These are phyloP conservation scores for Perca fluviatilis DNA, from an alignment of 2,113 vertebrate genomes.

Conservation along the genomic window DNA sequence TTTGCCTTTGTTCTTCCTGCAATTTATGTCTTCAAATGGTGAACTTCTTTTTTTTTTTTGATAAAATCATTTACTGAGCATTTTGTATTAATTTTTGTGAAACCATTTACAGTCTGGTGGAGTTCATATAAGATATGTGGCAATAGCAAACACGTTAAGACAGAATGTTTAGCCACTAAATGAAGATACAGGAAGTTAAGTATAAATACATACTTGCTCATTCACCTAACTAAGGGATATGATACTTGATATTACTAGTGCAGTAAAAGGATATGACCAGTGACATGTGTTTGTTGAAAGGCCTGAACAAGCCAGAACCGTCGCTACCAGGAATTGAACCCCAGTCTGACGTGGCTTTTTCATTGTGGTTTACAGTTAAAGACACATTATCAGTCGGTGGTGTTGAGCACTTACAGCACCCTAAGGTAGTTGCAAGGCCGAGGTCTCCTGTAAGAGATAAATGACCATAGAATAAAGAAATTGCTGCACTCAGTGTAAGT, in stretches of 20 bases:
- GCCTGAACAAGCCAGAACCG: not conserved
- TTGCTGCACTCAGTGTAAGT: slow-evolving; percentile 25
- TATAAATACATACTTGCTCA: not conserved
- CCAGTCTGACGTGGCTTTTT: not conserved
- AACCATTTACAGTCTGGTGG: not conserved
- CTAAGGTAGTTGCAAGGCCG: not conserved
- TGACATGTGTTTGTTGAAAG: slow-evolving; percentile 9
- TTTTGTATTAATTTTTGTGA: not conserved
- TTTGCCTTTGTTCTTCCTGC: not conserved
- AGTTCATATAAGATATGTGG: not conserved
- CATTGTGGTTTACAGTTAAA: not conserved
- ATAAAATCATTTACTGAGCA: not conserved
- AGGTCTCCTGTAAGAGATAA: slow-evolving; percentile 7
- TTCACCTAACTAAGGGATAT: not conserved
- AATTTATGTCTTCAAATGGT: not conserved
- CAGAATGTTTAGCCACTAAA: not conserved
- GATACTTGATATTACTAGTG: not conserved
- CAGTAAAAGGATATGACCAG: not conserved
- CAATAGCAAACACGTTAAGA: too few species aligned
- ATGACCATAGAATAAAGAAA: slow-evolving; percentile 5
- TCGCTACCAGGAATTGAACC: not conserved
- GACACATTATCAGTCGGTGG: not conserved
- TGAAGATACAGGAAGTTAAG: not conserved
- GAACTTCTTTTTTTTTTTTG: not conserved
- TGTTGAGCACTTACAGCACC: not conserved